Base-by-base conservation (phyloP, 2,797 vertebrate species). In the Coranthus polyacanthus region DNA sequence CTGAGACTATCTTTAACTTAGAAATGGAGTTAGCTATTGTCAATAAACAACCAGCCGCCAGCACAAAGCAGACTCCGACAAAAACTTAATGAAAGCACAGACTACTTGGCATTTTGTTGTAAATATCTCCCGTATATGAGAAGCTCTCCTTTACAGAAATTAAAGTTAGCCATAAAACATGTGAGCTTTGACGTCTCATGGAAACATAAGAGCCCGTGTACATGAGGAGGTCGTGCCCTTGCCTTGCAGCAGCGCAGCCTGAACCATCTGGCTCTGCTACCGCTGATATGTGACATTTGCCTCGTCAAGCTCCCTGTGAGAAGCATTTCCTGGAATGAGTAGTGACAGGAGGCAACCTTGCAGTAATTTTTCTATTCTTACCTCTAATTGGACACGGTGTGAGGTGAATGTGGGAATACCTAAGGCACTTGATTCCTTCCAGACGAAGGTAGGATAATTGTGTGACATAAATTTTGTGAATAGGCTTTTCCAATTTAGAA, bases 361-460 rank as follows among this genome's bases (percentile, higher is more conserved):
- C 77, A 78, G 82, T 89, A 67, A 82, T 82, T 86, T 81, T 80
- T 82, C 82, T 87, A 76, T 82, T 86, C 84, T 88, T 70, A 51
- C 66, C 56, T 78, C 72, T 90, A 89, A 90, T 86, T 85, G 84
- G 82, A 81, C 68, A 61, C 16, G 47, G 78, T 84, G 81, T 75
- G 78, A 90, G 75, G 79, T 69, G 81, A 89, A 84, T 83, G 74
- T 47, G 60, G 59, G 75, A 78, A 54, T 32, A 74, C 53, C 46
- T 41, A n/a, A 73, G 64, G 68, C 45, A 2, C 43, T 56, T 72
- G 64, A 79, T 69, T 72, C 36, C 38, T 80, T 77, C 67, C 71
- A 81, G 78, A 64, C 41, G 32, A 54, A 72, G 54, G 21, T 37
- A 49, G 60, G 22, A 57, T 74, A 71, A 75, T 50, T 72, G 54